These are phyloP conservation scores for Ciconia boyciana DNA, from an alignment of 2,113 vertebrate genomes.

Conservation along the genomic window DNA sequence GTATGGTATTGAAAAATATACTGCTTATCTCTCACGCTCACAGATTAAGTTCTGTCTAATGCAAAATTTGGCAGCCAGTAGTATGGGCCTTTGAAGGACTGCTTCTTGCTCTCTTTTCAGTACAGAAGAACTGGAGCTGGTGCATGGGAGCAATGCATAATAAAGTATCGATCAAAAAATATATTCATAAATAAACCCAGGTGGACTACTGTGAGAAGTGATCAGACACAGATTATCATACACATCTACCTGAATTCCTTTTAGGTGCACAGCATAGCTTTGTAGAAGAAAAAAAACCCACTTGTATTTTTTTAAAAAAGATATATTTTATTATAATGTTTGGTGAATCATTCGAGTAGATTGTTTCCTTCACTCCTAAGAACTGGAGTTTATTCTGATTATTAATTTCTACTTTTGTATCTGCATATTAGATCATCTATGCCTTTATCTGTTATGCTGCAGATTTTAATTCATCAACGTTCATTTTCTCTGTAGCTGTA, in stretches of 20 bases:
- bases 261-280: not conserved
- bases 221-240: not conserved
- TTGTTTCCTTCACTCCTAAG: not conserved
- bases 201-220: not conserved
- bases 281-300: not conserved
- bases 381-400: not conserved
- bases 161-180: not conserved
- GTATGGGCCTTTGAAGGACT: not conserved
- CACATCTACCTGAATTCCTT: not conserved
- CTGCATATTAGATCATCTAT: not conserved
- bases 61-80: not conserved
- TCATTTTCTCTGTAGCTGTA: not conserved
- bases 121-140: not conserved
- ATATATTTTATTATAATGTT: not conserved
- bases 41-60: not conserved
- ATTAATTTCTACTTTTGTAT: not conserved
- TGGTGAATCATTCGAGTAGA: not conserved
- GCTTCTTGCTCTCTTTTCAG: not conserved
- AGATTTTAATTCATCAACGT: not conserved
- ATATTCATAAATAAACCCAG: not conserved
- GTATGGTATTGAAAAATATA: not conserved
- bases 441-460: not conserved
- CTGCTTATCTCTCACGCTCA: not conserved
- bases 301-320: fast-evolving
- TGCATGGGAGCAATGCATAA: not conserved